Evolutionary conservation across 2,888 invertebrate genomes (phyloP), one percentile per base, ranked within the genome.

Genomic region (Lymantria dispar): DNA sequence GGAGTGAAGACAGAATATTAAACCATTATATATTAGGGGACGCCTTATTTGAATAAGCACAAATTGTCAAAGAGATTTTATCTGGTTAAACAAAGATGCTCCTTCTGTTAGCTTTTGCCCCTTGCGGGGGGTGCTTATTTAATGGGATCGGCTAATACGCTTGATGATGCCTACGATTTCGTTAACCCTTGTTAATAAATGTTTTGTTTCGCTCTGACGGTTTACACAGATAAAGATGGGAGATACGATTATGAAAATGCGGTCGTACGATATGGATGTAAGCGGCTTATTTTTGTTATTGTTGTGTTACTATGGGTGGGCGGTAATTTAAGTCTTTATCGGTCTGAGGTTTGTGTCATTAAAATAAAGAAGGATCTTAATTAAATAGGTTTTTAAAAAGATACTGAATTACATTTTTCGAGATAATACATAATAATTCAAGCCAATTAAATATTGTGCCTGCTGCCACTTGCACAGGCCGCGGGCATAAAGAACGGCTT

Each of bases 61-160:
- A 90, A 89, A 90, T 90, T 91, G 88, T 91, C 90, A 91, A 91
- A 91, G 90, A 90, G 90, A 91, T 90, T 86, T 88, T 90, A 89
- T 90, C 90, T 85, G 78, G 76, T 81, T 87, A 90, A 87, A 90
- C 90, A 91, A 91, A 90, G 87, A 82, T 78, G 84, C 68, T 79
- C 76, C 85, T 85, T 83, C 83, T 88, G 87, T 87, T 87, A 80
- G 87, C 88, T 85, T 87, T 81, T 85, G 76, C 78, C 84, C 83
- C 83, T 78, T 70, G 72, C 62, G 54, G 62, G 36, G 36, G 7
- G 85, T 74, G 78, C 74, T 78, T 77, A 80, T 82, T 85, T 87
- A 90, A 89, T 88, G 76, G 83, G 84, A 86, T 87, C 84, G 83
- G 76, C 82, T 90, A 89, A 90, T 89, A 89, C 87, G 76, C 70